Base-by-base conservation (phyloP, 2,888 invertebrate genomes). In the Scaptomyza tumidula region DNA sequence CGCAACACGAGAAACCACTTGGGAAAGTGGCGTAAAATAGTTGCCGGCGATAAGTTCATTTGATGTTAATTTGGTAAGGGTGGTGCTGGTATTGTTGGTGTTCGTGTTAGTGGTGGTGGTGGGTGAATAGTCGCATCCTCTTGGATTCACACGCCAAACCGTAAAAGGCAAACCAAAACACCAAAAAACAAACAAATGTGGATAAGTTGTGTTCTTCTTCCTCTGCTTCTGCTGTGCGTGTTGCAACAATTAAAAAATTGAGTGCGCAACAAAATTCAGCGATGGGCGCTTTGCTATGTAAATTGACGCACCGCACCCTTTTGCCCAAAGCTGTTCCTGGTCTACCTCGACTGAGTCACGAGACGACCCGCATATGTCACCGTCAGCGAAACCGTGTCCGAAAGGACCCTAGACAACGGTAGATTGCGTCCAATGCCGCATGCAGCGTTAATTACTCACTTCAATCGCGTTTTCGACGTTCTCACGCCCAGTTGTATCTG, bases 371-470 rank as follows among this genome's bases (percentile, higher is more conserved):
- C 83, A 83, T 83, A 84, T 83, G 84, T 86, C 83, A 83, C 80
- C 71, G 85, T 81, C 79, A 16, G 33, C 43, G 29, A 14, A 45
- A 65, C 54, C 75, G 54, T 71, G 71, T 65, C 80, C 84, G 55
- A 71, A 66, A 80, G 84, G 84, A 83, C 86, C 86, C 86, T 81
- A 79, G 37, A n/a, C 37, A 81, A 72, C 75, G 75, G 75, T 66
- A 39, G 61, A 45, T 37, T 39, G 35, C 45, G 58, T 48, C 57
- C 58, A 54, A 71, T 65, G 78, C 70, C 88, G 81, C 87, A 80
- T 83, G 88, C 87, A 75, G 88, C 80, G 85, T 85, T 85, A 85
- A 85, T 85, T 85, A 85, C 85, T 85, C 80, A 84, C 85, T 86
- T 86, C 82, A 78, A 55, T 80, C 74, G 80, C 54, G 61, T 64